Conservation (phyloP, 2,888 invertebrate genomes). For the Drosophila buzzatii region DNA sequence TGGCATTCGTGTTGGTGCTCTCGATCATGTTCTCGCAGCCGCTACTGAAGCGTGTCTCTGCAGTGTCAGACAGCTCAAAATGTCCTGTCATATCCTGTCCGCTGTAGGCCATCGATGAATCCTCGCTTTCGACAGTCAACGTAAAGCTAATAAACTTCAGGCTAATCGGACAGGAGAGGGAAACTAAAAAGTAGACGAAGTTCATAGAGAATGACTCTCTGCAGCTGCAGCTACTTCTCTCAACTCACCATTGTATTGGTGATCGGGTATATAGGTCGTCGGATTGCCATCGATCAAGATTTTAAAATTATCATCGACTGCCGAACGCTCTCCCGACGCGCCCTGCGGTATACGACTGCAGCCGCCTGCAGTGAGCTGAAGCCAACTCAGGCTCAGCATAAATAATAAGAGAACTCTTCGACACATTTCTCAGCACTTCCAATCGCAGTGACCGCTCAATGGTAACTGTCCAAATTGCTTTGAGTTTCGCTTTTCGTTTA, state of each 20-base stretch:
- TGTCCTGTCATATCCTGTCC: slow-evolving; percentile 86
- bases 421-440: slow-evolving; percentile 39
- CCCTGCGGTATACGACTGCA: slow-evolving; percentile 86
- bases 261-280: slow-evolving; percentile 89
- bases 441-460: slow-evolving; percentile 34
- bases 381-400: slow-evolving; percentile 12
- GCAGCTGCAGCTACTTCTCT: not conserved
- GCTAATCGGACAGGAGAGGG: slow-evolving; percentile 88
- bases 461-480: slow-evolving; percentile 61
- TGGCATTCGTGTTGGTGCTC: slow-evolving; percentile 91
- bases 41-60: slow-evolving; percentile 90
- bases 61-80: slow-evolving; percentile 90
- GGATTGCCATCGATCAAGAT: slow-evolving; percentile 90
- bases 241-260: slow-evolving; percentile 89
- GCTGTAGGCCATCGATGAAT: slow-evolving; percentile 68
- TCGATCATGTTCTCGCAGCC: slow-evolving; percentile 93
- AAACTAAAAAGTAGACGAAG: slow-evolving; percentile 85
- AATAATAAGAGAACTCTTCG: slow-evolving; percentile 10
- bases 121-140: slow-evolving; percentile 91
- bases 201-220: not conserved
- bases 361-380: slow-evolving; percentile 24
- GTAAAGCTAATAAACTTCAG: slow-evolving; percentile 93
- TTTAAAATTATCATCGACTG: slow-evolving; percentile 89
- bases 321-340: slow-evolving; percentile 84
- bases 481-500: slow-evolving; percentile 36